Evolutionary conservation across 2,113 vertebrate genomes (phyloP).

Genomic region (Herpailurus yagouaroundi): DNA sequence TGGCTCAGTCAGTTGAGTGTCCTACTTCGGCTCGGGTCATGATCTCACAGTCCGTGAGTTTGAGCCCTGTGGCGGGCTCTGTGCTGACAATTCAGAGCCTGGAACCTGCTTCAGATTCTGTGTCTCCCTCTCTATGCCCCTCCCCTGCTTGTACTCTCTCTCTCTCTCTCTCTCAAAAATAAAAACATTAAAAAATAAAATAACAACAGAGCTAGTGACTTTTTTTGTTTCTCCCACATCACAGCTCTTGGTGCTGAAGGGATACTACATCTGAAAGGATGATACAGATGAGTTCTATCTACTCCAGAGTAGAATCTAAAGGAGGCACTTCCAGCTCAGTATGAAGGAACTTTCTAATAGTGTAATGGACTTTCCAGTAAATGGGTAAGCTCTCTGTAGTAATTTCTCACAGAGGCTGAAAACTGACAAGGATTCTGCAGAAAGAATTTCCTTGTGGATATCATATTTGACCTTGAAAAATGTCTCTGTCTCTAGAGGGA

Average conservation of each 20-base stretch:
- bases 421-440: not conserved
- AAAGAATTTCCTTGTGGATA: conserved; percentile 5
- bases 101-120: too few species aligned
- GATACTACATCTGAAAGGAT: not conserved
- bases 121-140: too few species aligned
- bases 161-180: too few species aligned
- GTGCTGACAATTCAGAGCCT: too few species aligned
- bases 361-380: not conserved
- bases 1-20: too few species aligned
- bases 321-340: not conserved
- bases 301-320: not conserved
- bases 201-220: not conserved
- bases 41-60: too few species aligned
- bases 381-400: not conserved
- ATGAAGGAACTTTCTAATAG: not conserved
- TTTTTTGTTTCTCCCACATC: not conserved
- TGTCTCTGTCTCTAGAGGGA: too few species aligned
- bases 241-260: not conserved
- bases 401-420: not conserved
- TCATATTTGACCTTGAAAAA: conserved; percentile 19
- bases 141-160: too few species aligned
- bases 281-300: not conserved
- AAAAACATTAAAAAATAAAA: not conserved
- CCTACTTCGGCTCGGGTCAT: too few species aligned
- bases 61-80: too few species aligned